Evolutionary conservation across 2,888 invertebrate genomes (phyloP).

Genomic region (Pegoplata infirma): DNA sequence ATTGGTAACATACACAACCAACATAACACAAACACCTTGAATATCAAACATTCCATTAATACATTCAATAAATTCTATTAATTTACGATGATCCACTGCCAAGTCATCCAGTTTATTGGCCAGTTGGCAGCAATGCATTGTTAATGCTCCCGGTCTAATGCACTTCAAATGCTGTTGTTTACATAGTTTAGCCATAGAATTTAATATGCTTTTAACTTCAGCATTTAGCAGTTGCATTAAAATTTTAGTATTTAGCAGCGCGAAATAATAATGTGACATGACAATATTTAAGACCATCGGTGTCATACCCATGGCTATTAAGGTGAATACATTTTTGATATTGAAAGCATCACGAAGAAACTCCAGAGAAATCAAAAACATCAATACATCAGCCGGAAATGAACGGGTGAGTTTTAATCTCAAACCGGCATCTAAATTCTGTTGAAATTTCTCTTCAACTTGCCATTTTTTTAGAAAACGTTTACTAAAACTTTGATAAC

Average conservation of each 20-base stretch:
- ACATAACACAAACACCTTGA: not conserved
- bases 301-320: conserved; percentile 1
- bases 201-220: conserved; percentile 26
- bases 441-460: not conserved
- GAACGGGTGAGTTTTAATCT: not conserved
- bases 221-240: conserved; percentile 24
- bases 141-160: not conserved
- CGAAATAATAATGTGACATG: conserved; percentile 23
- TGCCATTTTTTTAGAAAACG: conserved; percentile 1
- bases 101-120: conserved; percentile 35
- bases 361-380: not conserved
- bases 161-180: too few species aligned
- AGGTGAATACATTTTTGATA: not conserved
- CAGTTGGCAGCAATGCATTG: not conserved
- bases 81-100: not conserved
- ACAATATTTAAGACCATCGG: conserved; percentile 24
- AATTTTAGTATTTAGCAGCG: conserved; percentile 24
- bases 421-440: not conserved
- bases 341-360: conserved; percentile 11
- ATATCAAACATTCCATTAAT: conserved; percentile 11
- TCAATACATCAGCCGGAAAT: not conserved
- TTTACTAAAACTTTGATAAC: conserved; percentile 1
- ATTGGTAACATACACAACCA: conserved; percentile 22
- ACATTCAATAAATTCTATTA: not conserved
- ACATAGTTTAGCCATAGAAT: not conserved